Percentiles rank a stretch among this genome's conserved stretches.
phyloP scores from a whole-genome alignment of 2,113 vertebrate genomes.

The Electrona antarctica region DNA sequence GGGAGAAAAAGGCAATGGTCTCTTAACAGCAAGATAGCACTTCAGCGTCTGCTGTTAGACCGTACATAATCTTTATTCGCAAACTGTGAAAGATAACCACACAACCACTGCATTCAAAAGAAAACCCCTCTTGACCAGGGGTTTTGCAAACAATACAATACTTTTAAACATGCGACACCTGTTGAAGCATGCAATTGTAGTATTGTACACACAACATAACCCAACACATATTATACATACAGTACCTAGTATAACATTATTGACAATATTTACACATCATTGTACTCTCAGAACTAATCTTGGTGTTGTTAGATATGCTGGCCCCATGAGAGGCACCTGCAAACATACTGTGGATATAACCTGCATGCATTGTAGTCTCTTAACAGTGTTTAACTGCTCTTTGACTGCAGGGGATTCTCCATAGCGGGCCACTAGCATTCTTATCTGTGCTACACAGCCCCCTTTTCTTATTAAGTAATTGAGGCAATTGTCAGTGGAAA shows the following conservation, averaged over 20 bases:
- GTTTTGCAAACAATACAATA: constrained; percentile 46
- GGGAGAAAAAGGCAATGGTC: constrained; percentile 63
- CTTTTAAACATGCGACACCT: constrained; percentile 4
- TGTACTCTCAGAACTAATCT: constrained; percentile 31
- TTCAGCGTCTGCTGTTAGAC: constrained; percentile 62
- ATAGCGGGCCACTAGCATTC: constrained; percentile 53
- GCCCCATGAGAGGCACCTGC: constrained; percentile 37
- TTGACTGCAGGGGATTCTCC: constrained; percentile 57
- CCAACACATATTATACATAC: constrained; percentile 1
- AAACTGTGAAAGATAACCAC: constrained; percentile 29
- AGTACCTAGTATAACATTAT: background rate
- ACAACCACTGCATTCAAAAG: constrained; percentile 53
- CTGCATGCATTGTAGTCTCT: constrained; percentile 32
- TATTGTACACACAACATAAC: background rate
- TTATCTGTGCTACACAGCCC: constrained; percentile 71
- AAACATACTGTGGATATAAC: constrained; percentile 31
- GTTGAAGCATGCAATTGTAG: constrained; percentile 20
- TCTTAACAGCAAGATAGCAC: constrained; percentile 59
- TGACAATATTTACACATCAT: constrained; percentile 36
- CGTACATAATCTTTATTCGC: constrained; percentile 64
- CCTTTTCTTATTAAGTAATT: constrained; percentile 71
- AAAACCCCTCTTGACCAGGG: constrained; percentile 40
- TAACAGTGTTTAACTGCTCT: constrained; percentile 36
- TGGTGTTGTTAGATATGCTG: constrained; percentile 17
- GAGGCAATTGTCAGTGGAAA: constrained; percentile 71